Conservation (phyloP, 2,113 vertebrate species). For the Actenoides lindsayi region DNA sequence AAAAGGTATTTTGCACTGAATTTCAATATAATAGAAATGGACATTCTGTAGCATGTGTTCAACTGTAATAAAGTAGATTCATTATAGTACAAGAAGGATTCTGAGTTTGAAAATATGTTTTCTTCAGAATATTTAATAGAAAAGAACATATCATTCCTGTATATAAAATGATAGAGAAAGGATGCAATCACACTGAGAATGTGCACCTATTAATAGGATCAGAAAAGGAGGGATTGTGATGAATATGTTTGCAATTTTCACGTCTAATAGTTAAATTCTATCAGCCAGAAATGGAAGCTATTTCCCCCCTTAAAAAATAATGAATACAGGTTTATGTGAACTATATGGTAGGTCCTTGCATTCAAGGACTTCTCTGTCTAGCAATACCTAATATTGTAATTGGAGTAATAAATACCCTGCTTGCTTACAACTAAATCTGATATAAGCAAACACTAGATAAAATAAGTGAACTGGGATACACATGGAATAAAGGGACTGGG, state of each 20-base stretch:
- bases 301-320: neutral
- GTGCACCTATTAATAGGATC: slow-evolving; percentile 2
- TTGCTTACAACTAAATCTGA: slow-evolving; percentile 20
- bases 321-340: neutral
- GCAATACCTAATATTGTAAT: neutral
- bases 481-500: neutral
- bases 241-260: slow-evolving; percentile 51
- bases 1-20: slow-evolving; percentile 26
- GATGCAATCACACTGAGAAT: neutral
- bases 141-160: slow-evolving; percentile 2
- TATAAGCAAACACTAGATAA: neutral
- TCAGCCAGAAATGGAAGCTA: slow-evolving; percentile 22
- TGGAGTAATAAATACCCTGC: neutral
- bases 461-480: neutral
- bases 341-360: neutral
- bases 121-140: slow-evolving; percentile 52
- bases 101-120: slow-evolving; percentile 28
- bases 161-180: slow-evolving; percentile 38
- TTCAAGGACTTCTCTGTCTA: neutral
- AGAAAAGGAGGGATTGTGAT: slow-evolving; percentile 32
- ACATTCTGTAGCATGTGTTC: slow-evolving; percentile 6
- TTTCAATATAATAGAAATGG: slow-evolving; percentile 44
- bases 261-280: slow-evolving; percentile 44
- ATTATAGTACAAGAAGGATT: neutral
- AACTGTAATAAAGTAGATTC: slow-evolving; percentile 57